Evolutionary conservation across 2,888 invertebrate species (phyloP).

Genomic region (Stegophylla sp.): DNA sequence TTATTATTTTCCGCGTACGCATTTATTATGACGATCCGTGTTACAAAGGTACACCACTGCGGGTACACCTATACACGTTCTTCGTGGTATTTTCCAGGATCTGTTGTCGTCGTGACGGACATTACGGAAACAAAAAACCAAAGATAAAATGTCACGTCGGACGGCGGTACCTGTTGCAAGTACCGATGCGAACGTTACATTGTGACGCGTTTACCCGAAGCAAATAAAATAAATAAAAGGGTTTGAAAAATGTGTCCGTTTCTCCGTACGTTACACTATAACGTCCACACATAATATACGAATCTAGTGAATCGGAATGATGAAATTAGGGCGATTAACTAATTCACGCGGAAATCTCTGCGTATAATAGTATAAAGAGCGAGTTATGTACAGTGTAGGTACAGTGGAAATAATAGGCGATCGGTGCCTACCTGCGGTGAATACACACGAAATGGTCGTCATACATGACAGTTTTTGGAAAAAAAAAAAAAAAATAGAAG

Average conservation of each 20-base stretch:
- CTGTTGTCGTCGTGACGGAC: too few species aligned
- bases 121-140: neutral
- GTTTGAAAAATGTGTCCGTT: slow-evolving; percentile 16
- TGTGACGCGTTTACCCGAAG: slow-evolving; percentile 3
- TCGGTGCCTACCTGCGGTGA: neutral
- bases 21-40: neutral
- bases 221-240: too few species aligned
- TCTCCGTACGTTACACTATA: neutral
- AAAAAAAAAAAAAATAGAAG: neutral
- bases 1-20: too few species aligned
- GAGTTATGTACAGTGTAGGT: too few species aligned
- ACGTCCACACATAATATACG: neutral
- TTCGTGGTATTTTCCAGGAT: neutral
- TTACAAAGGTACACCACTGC: neutral
- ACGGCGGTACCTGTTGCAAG: too few species aligned
- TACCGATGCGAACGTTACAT: neutral
- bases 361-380: neutral
- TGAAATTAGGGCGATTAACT: slow-evolving; percentile 40
- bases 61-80: neutral
- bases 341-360: slow-evolving; percentile 27
- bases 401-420: too few species aligned
- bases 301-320: slow-evolving; percentile 11
- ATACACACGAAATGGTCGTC: neutral
- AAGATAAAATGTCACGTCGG: neutral
- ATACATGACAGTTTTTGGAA: neutral